phyloP scores from a whole-genome alignment of 37 sponge, comb jelly and placozoan genomes.

The Ephydatia muelleri region DNA sequence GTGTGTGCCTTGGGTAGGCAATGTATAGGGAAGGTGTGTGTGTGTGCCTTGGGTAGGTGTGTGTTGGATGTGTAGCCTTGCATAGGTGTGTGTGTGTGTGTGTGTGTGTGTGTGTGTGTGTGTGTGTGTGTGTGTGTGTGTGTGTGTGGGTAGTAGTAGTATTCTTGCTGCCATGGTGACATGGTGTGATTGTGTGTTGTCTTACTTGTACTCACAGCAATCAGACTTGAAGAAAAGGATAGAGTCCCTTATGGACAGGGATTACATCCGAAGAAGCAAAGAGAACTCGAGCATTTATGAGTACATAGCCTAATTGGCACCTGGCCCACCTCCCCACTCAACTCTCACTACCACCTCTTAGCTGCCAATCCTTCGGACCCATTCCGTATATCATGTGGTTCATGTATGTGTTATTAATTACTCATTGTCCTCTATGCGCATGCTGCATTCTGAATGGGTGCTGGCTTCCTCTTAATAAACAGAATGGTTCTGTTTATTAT shows the following conservation, averaged over 20 bases:
- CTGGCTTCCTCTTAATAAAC: too few relatives aligned
- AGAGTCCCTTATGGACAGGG: slow-evolving; percentile 96
- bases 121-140: slow-evolving; percentile 33
- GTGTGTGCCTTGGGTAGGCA: too few relatives aligned
- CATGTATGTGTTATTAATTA: too few relatives aligned
- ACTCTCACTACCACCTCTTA: too few relatives aligned
- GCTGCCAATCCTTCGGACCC: too few relatives aligned
- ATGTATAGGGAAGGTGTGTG: too few relatives aligned
- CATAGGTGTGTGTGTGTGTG: neutral
- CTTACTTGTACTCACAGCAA: slow-evolving; percentile 53
- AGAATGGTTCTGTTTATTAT: too few relatives aligned
- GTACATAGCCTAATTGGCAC: slow-evolving; percentile 83
- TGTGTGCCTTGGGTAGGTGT: neutral
- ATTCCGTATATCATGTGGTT: too few relatives aligned
- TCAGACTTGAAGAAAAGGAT: slow-evolving; percentile 97
- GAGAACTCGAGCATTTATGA: slow-evolving; percentile 89
- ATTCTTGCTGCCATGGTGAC: neutral
- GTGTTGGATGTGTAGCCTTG: too few relatives aligned
- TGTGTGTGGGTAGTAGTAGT: neutral
- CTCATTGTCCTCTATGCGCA: too few relatives aligned
- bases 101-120: slow-evolving; percentile 30
- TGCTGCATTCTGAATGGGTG: too few relatives aligned
- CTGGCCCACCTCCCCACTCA: neutral
- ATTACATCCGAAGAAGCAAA: slow-evolving; percentile 88
- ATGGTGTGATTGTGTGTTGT: neutral